Evolutionary conservation across 2,797 vertebrate species (phyloP).

Genomic region (Iguana delicatissima): DNA sequence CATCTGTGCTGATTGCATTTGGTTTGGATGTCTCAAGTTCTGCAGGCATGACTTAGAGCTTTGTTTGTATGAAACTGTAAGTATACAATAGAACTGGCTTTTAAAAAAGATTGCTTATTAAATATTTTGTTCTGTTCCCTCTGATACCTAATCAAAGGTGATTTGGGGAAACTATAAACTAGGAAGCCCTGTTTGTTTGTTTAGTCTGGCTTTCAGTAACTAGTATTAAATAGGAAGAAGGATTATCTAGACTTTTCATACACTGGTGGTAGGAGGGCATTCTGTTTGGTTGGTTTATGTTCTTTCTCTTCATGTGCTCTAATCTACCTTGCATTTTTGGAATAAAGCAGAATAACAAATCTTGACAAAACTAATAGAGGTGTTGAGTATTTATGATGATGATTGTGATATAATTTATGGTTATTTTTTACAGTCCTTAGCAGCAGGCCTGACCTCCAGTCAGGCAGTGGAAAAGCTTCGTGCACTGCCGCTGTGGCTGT

Average conservation of each 20-base stretch:
- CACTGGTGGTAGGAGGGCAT: background rate
- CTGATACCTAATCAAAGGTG: background rate
- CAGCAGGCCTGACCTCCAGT: conserved; percentile 93
- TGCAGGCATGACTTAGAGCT: background rate
- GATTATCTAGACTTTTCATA: background rate
- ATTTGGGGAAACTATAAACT: background rate
- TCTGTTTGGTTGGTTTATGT: background rate
- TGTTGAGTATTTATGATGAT: background rate
- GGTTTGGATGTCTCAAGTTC: background rate
- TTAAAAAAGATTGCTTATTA: background rate
- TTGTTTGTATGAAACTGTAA: background rate
- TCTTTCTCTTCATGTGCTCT: background rate
- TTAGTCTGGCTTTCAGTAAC: background rate
- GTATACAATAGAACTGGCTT: background rate
- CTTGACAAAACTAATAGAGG: background rate
- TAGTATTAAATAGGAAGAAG: background rate
- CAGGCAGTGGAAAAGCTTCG: conserved; percentile 93
- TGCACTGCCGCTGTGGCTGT: conserved; percentile 94
- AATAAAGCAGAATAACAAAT: background rate
- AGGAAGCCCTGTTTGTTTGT: background rate
- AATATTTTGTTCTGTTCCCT: background rate
- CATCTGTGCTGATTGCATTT: background rate
- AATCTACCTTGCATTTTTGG: background rate
- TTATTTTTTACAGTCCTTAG: conserved; percentile 84
- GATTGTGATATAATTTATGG: conserved; percentile 13